Evolutionary conservation across 2,888 invertebrate species (phyloP).

Genomic region (Actias luna): DNA sequence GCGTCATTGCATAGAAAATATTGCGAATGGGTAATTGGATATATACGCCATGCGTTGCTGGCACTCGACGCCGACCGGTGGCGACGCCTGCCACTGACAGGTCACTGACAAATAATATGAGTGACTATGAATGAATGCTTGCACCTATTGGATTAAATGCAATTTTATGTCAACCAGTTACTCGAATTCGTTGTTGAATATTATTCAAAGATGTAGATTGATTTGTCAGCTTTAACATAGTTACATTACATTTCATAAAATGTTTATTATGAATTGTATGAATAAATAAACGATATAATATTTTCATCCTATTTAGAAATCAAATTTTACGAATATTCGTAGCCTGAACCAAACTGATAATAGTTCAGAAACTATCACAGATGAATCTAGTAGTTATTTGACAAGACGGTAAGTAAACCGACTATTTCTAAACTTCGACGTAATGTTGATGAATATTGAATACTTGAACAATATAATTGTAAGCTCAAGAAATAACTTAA

Average conservation of each 20-base stretch:
- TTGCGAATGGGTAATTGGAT: slow-evolving; percentile 78
- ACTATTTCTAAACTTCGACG: too few species aligned
- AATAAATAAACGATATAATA: too few species aligned
- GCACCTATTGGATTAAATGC: slow-evolving; percentile 57
- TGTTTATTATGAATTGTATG: not conserved
- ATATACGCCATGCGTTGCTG: slow-evolving; percentile 62
- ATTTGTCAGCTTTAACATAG: not conserved
- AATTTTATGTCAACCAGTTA: slow-evolving; percentile 46
- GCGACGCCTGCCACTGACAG: slow-evolving; percentile 66
- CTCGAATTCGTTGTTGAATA: slow-evolving; percentile 33
- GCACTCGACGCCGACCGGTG: slow-evolving; percentile 54
- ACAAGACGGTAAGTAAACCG: too few species aligned
- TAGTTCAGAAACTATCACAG: too few species aligned
- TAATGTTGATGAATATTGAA: too few species aligned
- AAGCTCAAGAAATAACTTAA: too few species aligned
- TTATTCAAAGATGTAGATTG: slow-evolving; percentile 24
- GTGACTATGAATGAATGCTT: slow-evolving; percentile 60
- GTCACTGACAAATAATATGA: slow-evolving; percentile 75
- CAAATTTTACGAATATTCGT: too few species aligned
- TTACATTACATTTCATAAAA: not conserved
- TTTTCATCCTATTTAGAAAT: too few species aligned
- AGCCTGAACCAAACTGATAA: too few species aligned
- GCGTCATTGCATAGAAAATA: slow-evolving; percentile 77
- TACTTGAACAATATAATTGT: too few species aligned
- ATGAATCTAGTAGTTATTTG: too few species aligned